A percentile compares a stretch with the other conserved stretches of the same genome.
Conservation (phyloP, 2,797 vertebrate species). For the Helostoma temminkii region DNA sequence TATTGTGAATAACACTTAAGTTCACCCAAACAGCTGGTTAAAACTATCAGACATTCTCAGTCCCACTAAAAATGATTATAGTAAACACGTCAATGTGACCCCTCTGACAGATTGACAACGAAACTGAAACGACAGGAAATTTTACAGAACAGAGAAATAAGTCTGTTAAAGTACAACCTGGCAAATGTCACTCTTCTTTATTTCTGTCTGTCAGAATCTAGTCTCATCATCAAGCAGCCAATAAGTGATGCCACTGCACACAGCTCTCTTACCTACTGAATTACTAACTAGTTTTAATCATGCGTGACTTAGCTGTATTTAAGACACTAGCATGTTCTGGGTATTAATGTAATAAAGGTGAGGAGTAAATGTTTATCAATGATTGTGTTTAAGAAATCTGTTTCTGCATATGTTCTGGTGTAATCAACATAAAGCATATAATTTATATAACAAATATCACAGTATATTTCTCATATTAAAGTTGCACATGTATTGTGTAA, state of each 20-base stretch:
- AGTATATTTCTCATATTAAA: too few relatives aligned
- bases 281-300: conserved; percentile 42
- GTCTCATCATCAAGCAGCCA: conserved; percentile 50
- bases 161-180: conserved; percentile 44
- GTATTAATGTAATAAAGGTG: conserved; percentile 25
- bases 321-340: conserved; percentile 1
- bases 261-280: conserved; percentile 48
- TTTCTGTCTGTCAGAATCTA: conserved; percentile 39
- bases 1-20: not conserved
- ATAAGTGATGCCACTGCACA: conserved; percentile 10
- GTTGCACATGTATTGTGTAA: too few relatives aligned
- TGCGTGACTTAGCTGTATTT: not conserved
- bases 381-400: not conserved
- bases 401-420: too few relatives aligned
- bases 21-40: conserved; percentile 15
- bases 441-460: too few relatives aligned
- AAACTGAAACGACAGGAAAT: conserved; percentile 10
- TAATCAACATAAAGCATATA: too few relatives aligned
- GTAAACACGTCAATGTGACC: conserved; percentile 23
- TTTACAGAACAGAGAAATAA: conserved; percentile 33
- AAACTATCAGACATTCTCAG: not conserved
- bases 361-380: not conserved
- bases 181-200: conserved; percentile 43
- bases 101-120: conserved; percentile 14
- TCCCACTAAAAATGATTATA: conserved; percentile 12